Base-by-base conservation (phyloP, 2,797 vertebrate species). In the Atherinosoma microstoma region DNA sequence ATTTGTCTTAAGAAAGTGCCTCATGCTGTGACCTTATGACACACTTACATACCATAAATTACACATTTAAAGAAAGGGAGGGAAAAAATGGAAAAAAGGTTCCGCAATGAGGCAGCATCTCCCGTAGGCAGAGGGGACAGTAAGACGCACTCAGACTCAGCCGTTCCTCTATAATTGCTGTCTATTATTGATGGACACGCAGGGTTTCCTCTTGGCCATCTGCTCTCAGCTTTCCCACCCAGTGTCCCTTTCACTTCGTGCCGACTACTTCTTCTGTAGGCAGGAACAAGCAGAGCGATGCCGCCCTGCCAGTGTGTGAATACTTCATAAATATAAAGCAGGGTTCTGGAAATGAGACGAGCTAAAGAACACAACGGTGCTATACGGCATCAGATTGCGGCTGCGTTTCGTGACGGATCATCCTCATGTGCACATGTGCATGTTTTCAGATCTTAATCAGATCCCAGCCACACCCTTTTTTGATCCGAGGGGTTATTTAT, bases 151-250 rank as follows among this genome's bases (percentile, higher is more conserved):
- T 49, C 27, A 10, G 10, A 58, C 62, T 76, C 78, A 58, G 67
- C 69, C 73, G 35, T 77, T 82, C 72, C 77, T 89, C 85, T 87
- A 79, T 80, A 75, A 54, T 54, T 27, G 49, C 22, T 66, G 84
- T 92, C 83, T 87, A 92, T 94, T 93, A 92, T 92, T 92, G 88
- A 94, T 93, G 80, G 87, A 72, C 88, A 87, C 71, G 63, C 71
- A 79, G 73, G 78, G 86, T 86, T 89, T 79, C 87, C 86, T 76
- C 83, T 87, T 82, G 70, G 82, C 92, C 93, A 93, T 94, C 92
- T 94, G 93, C 89, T 84, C 84, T 75, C 73, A 59, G 78, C 70
- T 79, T 76, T 84, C 83, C 80, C 62, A 58, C 84, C 82, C 76
- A 1, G 35, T 83, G 67, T 75, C 78, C 77, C 74, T 63, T 79